Evolutionary conservation across 2,113 vertebrate genomes (phyloP), one percentile per base, ranked within the genome.

Genomic region (Halcyon malimbica): DNA sequence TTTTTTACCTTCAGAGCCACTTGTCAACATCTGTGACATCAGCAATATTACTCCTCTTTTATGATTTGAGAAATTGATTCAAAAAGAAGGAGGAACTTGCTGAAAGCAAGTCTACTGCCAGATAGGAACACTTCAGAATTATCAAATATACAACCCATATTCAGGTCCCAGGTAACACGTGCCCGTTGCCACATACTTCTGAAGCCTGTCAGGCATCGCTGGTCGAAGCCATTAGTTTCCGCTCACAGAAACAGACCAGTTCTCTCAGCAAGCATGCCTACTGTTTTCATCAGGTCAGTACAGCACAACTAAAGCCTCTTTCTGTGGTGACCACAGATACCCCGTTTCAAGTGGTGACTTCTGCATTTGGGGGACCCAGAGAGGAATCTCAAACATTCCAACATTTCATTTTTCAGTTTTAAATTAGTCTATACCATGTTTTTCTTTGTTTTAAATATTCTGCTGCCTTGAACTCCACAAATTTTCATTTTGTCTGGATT

Each of bases 141-240:
- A 79, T 25, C 6, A 68, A 83, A 54, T 8, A 69, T 4, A 31
- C 11, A 69, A 35, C 5, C 11, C 33, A 33, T 35, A 60, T 23
- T 57, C n/a, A 84, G 39, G 59, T 73, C 41, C 24, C 31, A 35
- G 3, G 26, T 48, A 46, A 74, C 1, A 1, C 0, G 1, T 20
- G 26, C 62, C 74, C 16, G 13, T 48, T 44, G 74, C 13, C 37
- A 16, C 14, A 7, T 20, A 77, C 16, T 50, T 77, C 19, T 11
- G 16, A 76, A 69, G 33, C 4, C 59, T 44, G 10, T 7, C 3
- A 50, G 28, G 20, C 17, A 59, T 21, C 2, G 2, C 1, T 53
- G 8, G 44, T 44, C 59, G 56, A 78, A 77, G 44, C 19, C 29
- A 84, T 18, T 12, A 2, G 28, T 64, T 77, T 77, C 31, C 60